Evolutionary conservation across 1,140 invertebrate genomes (phyloP).

Genomic region (Aphelinus atriplicis): DNA sequence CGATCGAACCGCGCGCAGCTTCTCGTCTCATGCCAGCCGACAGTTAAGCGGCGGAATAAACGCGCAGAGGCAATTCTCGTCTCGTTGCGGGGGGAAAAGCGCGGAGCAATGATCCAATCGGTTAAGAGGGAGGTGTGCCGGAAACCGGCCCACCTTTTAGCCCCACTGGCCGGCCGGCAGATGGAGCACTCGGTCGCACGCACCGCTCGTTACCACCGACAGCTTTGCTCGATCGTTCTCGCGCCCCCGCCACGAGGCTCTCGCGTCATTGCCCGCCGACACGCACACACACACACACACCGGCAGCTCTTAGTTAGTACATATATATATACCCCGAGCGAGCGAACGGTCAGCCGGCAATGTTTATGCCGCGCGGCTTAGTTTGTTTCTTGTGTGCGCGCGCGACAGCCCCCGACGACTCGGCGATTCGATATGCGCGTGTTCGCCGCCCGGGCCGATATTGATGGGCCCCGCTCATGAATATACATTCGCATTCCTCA

Average conservation of each 20-base stretch:
- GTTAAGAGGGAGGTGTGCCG: constrained; percentile 65
- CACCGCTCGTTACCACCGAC: constrained; percentile 52
- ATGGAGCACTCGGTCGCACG: constrained; percentile 45
- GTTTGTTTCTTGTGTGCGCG: too few species aligned
- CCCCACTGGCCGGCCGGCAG: constrained; percentile 54
- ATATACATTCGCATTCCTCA: too few species aligned
- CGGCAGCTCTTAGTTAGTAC: neutral
- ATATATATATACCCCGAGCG: neutral
- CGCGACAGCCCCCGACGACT: too few species aligned
- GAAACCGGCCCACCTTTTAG: constrained; percentile 65
- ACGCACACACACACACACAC: neutral
- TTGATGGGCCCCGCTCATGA: too few species aligned
- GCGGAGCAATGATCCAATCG: constrained; percentile 54
- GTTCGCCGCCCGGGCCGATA: too few species aligned
- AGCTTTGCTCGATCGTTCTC: constrained; percentile 29
- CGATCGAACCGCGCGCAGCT: constrained; percentile 46
- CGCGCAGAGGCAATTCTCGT: too few species aligned
- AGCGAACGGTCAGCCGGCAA: neutral
- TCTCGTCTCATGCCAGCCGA: constrained; percentile 57
- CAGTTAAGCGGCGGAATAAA: constrained; percentile 59
- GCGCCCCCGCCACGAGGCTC: constrained; percentile 4
- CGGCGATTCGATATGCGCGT: too few species aligned
- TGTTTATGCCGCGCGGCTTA: too few species aligned
- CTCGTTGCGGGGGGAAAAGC: neutral
- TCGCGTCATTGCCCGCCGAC: constrained; percentile 18